Evolutionary conservation across 2,113 vertebrate species (phyloP), one percentile per base, ranked within the genome.

Genomic region (Rattus rattus): DNA sequence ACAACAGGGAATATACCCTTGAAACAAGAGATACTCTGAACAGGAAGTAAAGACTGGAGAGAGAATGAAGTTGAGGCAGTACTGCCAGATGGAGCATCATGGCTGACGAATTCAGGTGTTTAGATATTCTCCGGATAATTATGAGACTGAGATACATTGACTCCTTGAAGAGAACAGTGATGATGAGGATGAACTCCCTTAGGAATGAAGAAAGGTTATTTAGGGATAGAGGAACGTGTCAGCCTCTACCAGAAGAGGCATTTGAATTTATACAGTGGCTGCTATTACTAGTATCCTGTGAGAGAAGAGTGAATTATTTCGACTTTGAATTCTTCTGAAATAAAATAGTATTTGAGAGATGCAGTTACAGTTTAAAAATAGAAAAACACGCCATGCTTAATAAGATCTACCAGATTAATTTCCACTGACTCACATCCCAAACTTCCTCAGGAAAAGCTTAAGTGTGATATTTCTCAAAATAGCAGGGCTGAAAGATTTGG

Each of bases 351-450:
- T 79, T 96, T 88, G 39, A 79, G 75, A 52, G 73, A 20, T 67
- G 36, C 17, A 4, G 22, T 72, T 90, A 33, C 3, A 88, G 26
- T 56, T 95, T 79, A 54, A 87, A 92, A 73, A 87, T 84, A 69
- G 73, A 19, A 93, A 76, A 76, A 76, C 83, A 72, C 73, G 33
- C 43, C 79, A 72, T 8, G 65, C 26, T 96, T 96, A 83, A 75
- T 91, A 94, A 86, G 54, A 89, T 85, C 81, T 65, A 24, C 47
- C 72, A 86, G 43, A 77, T 96, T 91, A 85, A 88, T 92, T 95
- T 88, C 52, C 17, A 92, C 4, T 86, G 90, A 95, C 49, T 93
- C 76, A 91, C 4, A 49, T 75, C 83, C n/a, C 20, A 85, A 52
- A 22, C 67, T 91, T 95, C 94, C 56, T 39, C 79, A 59, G 36